Conservation (phyloP, 2,797 vertebrate genomes). For the Sebastolobus altivelis region DNA sequence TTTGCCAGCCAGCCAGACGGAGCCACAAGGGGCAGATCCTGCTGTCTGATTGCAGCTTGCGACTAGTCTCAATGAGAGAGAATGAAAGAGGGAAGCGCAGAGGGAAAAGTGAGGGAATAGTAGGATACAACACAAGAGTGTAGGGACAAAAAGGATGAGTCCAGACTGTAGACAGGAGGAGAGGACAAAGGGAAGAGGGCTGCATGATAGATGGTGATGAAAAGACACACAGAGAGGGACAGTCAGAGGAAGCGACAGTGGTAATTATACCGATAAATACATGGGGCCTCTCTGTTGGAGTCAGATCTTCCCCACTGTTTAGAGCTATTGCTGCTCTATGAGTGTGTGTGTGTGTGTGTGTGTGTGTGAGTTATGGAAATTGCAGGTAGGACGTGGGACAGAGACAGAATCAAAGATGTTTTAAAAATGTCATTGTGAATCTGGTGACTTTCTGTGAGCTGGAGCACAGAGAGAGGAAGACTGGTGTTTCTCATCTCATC, state of each 20-base stretch:
- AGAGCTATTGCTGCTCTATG: background rate
- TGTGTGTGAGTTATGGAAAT: background rate
- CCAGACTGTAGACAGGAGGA: slow-evolving; percentile 9
- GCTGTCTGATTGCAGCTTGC: slow-evolving; percentile 37
- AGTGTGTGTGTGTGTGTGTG: background rate
- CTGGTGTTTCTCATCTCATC: too few species aligned
- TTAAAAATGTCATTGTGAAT: background rate
- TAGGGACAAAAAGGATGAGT: slow-evolving; percentile 4
- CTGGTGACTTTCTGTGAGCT: background rate
- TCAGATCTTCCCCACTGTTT: slow-evolving; percentile 6
- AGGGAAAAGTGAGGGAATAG: slow-evolving; percentile 20
- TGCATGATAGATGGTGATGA: slow-evolving; percentile 29
- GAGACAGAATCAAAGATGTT: background rate
- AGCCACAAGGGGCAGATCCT: slow-evolving; percentile 39
- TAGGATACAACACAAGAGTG: slow-evolving; percentile 11
- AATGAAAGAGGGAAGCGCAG: slow-evolving; percentile 16
- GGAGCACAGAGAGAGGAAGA: background rate
- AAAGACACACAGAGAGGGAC: slow-evolving; percentile 24
- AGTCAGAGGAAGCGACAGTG: slow-evolving; percentile 19
- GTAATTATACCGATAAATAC: slow-evolving; percentile 48
- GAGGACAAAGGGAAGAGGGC: background rate
- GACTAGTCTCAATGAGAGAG: slow-evolving; percentile 12
- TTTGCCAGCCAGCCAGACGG: slow-evolving; percentile 21
- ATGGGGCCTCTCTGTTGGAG: slow-evolving; percentile 7
- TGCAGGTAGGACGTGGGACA: background rate